Percentiles rank a stretch among this genome's conserved stretches.
phyloP scores from a whole-genome alignment of 2,113 vertebrate genomes.

The Caranx ignobilis region DNA sequence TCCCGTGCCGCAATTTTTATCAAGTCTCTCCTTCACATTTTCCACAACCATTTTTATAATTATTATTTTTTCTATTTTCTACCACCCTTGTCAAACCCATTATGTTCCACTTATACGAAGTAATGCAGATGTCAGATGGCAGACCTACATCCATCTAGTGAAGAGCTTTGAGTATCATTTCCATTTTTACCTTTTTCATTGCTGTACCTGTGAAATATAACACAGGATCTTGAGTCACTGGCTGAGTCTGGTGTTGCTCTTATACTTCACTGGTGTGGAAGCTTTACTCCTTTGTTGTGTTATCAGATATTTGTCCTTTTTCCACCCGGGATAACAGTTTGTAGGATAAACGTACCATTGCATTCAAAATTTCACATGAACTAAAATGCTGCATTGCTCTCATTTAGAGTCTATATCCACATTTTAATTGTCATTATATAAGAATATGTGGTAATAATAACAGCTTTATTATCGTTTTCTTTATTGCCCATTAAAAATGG shows the following conservation, averaged over 20 bases:
- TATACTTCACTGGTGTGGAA: neutral
- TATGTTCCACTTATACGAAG: neutral
- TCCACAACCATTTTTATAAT: neutral
- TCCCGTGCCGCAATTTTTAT: constrained; percentile 7
- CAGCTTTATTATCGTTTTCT: neutral
- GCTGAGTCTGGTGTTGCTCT: neutral
- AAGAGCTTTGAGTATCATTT: neutral
- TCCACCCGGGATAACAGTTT: neutral
- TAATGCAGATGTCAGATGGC: neutral
- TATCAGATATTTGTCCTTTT: neutral
- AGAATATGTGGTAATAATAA: neutral
- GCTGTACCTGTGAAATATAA: neutral
- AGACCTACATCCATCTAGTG: neutral
- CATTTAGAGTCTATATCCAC: neutral
- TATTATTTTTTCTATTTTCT: neutral
- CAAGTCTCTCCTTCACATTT: constrained; percentile 14
- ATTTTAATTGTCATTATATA: neutral
- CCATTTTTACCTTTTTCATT: neutral
- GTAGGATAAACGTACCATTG: neutral
- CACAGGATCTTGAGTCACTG: neutral
- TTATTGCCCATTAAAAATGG: neutral
- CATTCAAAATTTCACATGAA: neutral
- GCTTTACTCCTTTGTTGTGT: too few relatives aligned
- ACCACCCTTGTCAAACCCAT: neutral
- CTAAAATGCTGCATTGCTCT: neutral